Base-by-base conservation (phyloP, 1,140 invertebrate genomes). In the Ruditapes philippinarum region DNA sequence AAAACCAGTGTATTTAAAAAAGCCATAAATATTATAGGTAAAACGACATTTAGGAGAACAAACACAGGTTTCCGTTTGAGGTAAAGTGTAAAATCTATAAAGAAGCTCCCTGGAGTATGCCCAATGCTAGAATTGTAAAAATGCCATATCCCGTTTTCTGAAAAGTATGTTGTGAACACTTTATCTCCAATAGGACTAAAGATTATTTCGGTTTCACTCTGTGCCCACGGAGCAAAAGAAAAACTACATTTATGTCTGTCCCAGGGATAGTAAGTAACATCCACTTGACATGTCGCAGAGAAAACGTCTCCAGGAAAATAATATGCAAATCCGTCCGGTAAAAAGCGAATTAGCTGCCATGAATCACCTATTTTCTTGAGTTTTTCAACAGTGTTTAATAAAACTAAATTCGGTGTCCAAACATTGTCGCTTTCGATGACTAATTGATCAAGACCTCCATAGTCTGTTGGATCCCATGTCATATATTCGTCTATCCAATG, bases 171-270 rank as follows among this genome's bases (percentile, higher is more conserved):
- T n/a, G n/a, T 9, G 1, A 5, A 5, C 2, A 40, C 68, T 40
- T 40, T 40, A 40, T 31, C n/a, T 40, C 4, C 31, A 5, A 31
- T 5, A 40, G 31, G 38, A 5, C 1, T n/a, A 5, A 73, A 40
- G 19, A 2, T 17, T 11, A 73, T 17, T 38, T 73, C 68, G 7
- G 9, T n/a, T 3, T 14, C 17, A 40, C 9, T 19, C 4, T 38
- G 42, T 11, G 36, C 68, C 11, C 11, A 4, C 1, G 68, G 36
- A 2, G n/a, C n/a, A 38, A 81, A 81, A 25, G 60, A 4, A 5
- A 99, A 99, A 96, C 98, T 98, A 98, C 99, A 98, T 96, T 98
- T 98, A 96, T 98, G 99, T 49, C 98, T 98, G 95, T 99, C 98
- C 96, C 98, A 74, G 96, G 99, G 98, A 94, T 99, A 99, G 0